Evolutionary conservation across 2,113 vertebrate genomes (phyloP).

Genomic region (Odontesthes bonariensis): DNA sequence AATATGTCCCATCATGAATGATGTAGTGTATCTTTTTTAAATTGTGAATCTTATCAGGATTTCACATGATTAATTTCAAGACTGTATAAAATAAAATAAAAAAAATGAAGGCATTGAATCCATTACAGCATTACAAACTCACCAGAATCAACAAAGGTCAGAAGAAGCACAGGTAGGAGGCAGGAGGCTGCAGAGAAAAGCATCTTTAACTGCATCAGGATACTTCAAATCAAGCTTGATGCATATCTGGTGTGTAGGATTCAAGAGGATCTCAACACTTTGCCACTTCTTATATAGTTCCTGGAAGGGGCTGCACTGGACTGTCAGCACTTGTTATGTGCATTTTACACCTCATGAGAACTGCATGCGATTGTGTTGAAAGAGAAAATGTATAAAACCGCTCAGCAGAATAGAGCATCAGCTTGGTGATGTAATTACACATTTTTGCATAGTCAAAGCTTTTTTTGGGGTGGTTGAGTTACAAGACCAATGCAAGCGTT

Average conservation of each 20-base stretch:
- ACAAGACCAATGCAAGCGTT: not conserved
- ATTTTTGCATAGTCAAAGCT: conserved; percentile 41
- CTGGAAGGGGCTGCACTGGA: not conserved
- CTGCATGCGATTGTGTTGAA: not conserved
- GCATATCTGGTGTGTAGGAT: not conserved
- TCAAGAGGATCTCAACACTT: not conserved
- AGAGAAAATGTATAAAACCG: conserved; percentile 8
- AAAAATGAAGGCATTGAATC: no score
- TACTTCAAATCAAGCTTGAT: not conserved
- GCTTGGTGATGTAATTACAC: conserved; percentile 36
- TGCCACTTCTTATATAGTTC: conserved; percentile 22
- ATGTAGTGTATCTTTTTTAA: not conserved
- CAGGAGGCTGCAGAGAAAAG: conserved; percentile 18
- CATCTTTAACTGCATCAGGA: conserved; percentile 41
- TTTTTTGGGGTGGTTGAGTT: conserved; percentile 27
- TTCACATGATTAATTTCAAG: not conserved
- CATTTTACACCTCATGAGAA: not conserved
- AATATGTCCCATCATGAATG: not conserved
- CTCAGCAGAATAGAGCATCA: conserved; percentile 57
- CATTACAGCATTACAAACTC: conserved; percentile 36
- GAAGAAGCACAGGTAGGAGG: conserved; percentile 50
- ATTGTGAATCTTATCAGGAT: not conserved
- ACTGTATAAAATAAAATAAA: not conserved
- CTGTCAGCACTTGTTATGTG: not conserved
- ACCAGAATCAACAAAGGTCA: conserved; percentile 63